Evolutionary conservation across 1,140 invertebrate genomes (phyloP), one percentile per base, ranked within the genome.

Genomic region (Drosophila persimilis): DNA sequence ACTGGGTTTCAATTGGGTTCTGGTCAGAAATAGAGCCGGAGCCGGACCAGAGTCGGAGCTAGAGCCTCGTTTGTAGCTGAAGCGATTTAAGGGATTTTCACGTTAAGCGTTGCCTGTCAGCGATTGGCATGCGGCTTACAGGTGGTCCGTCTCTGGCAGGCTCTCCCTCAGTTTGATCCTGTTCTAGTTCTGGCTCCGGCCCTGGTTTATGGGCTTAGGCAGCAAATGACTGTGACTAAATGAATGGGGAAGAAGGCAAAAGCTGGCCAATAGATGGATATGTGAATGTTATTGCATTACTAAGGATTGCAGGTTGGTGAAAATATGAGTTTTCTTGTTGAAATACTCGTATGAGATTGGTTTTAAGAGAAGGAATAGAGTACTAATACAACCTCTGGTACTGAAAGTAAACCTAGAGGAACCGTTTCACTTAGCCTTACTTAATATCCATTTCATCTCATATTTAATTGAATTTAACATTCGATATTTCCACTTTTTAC

Each of bases 91-190:
- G 63, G 81, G 83, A 86, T 85, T 85, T 85, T 67, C 69, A 62
- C 64, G 73, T 66, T 85, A 85, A 85, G 81, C 81, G 78, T 58
- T 71, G 69, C 64, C 78, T 85, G 78, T 85, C 83, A 85, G 73
- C 83, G 83, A 73, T 85, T 84, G 80, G 80, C 81, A 84, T 81
- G 77, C 69, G 78, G 80, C 83, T 85, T 88, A 88, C 83, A 85
- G 83, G 81, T 86, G 80, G 83, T 70, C 64, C 60, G 24, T 60
- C 65, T 47, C 35, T 35, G 63, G 50, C 17, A 53, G 47, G 15
- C 35, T 29, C 22, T 31, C 31, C 11, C 41, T 55, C 24, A 29
- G 8, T 39, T 63, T 7, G 7, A 15, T 9, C 15, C 13, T 41
- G 35, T 22, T 44, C 48, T 35, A 50, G 50, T 26, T 66, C 50